These are phyloP conservation scores for Epirrita christyi DNA, from an alignment of 2,888 invertebrate genomes.

Conservation along the genomic window DNA sequence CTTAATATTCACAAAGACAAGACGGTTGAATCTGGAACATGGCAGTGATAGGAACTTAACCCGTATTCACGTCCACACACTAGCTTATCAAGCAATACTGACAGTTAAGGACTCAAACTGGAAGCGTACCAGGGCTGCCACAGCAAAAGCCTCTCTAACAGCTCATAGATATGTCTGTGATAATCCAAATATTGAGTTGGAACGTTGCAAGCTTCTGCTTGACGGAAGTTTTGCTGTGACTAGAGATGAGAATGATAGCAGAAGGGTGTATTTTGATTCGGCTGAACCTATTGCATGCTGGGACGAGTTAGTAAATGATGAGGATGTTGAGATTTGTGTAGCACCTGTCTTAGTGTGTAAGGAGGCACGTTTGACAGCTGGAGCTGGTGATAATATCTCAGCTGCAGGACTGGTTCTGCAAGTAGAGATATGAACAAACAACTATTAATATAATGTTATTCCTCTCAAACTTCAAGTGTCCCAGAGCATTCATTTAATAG, in stretches of 20 bases:
- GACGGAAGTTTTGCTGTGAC: slow-evolving; percentile 94
- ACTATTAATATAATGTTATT: slow-evolving; percentile 26
- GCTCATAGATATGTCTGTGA: slow-evolving; percentile 94
- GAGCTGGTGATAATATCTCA: slow-evolving; percentile 95
- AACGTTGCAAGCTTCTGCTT: slow-evolving; percentile 86
- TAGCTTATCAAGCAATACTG: slow-evolving; percentile 94
- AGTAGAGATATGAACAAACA: slow-evolving; percentile 74
- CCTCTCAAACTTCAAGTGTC: no score
- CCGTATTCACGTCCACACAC: slow-evolving; percentile 92
- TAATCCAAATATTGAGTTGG: slow-evolving; percentile 82
- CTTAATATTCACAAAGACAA: slow-evolving; percentile 50
- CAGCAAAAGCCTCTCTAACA: slow-evolving; percentile 92
- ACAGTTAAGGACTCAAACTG: slow-evolving; percentile 88
- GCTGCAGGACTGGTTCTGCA: slow-evolving; percentile 93
- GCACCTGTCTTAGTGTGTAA: slow-evolving; percentile 94
- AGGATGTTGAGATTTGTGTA: slow-evolving; percentile 88
- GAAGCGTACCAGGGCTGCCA: slow-evolving; percentile 91
- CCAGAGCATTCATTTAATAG: no score
- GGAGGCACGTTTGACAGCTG: slow-evolving; percentile 91
- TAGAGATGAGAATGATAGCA: slow-evolving; percentile 73
- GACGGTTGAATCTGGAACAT: slow-evolving; percentile 67
- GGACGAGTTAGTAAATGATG: slow-evolving; percentile 86
- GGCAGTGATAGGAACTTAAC: slow-evolving; percentile 85
- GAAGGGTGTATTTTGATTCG: slow-evolving; percentile 87
- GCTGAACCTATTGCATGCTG: slow-evolving; percentile 92